Evolutionary conservation across 2,888 invertebrate species (phyloP).

Genomic region (Trissoscelio sp.): DNA sequence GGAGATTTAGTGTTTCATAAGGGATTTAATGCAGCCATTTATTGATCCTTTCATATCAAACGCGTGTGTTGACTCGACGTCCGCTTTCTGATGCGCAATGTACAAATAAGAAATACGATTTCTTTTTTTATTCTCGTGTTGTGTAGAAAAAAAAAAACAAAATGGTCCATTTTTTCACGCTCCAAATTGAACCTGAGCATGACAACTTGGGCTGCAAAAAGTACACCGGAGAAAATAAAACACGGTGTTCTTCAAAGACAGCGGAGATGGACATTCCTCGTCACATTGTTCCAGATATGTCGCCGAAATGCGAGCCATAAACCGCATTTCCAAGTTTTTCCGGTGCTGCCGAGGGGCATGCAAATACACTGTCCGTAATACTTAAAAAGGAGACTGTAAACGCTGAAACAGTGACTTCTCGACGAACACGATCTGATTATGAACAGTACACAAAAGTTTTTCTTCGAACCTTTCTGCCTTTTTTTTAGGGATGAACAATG

Average conservation of each 20-base stretch:
- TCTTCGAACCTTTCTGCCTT: conserved; percentile 17
- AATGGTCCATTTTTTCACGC: conserved; percentile 38
- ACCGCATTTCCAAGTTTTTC: conserved; percentile 78
- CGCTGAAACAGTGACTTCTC: conserved; percentile 74
- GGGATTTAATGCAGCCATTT: conserved; percentile 65
- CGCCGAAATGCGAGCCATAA: conserved; percentile 74
- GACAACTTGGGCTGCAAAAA: conserved; percentile 23
- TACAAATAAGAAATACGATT: not conserved
- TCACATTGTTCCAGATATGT: conserved; percentile 77
- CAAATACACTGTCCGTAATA: conserved; percentile 74
- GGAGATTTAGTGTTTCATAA: conserved; percentile 64
- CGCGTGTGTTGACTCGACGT: conserved; percentile 49
- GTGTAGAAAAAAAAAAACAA: not conserved
- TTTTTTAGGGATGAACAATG: conserved; percentile 46
- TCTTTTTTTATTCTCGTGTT: conserved; percentile 1
- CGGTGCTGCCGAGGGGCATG: conserved; percentile 70
- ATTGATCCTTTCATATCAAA: conserved; percentile 62
- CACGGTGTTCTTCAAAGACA: conserved; percentile 41
- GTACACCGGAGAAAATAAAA: conserved; percentile 46
- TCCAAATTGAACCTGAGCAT: not conserved
- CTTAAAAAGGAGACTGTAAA: conserved; percentile 74
- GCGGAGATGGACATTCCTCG: conserved; percentile 67
- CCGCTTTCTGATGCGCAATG: not conserved
- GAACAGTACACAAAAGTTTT: conserved; percentile 41
- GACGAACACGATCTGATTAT: conserved; percentile 43